Evolutionary conservation across 2,113 vertebrate species (phyloP).

Genomic region (Balaenoptera acutorostrata): DNA sequence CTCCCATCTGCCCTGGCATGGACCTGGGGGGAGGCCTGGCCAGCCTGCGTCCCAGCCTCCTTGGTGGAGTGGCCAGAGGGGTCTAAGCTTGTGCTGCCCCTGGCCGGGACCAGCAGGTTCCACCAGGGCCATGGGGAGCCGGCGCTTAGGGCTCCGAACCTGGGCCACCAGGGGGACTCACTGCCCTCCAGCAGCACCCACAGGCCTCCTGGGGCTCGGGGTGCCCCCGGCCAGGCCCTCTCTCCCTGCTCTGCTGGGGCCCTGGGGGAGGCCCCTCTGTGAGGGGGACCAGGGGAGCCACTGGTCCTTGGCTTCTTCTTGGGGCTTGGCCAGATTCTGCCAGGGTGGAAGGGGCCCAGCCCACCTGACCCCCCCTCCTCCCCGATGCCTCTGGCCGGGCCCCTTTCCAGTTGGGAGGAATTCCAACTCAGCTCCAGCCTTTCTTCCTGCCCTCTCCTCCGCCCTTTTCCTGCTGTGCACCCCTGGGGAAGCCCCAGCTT

Average conservation of each 20-base stretch:
- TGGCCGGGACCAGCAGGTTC: background rate
- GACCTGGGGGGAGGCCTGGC: background rate
- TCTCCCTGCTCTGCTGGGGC: background rate
- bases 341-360: background rate
- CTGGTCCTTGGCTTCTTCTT: background rate
- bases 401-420: slow-evolving; percentile 9
- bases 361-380: background rate
- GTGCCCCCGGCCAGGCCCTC: no score
- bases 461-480: slow-evolving; percentile 54
- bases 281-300: background rate
- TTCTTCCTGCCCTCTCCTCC: slow-evolving; percentile 32
- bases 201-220: background rate
- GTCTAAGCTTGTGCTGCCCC: background rate
- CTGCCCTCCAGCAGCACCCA: background rate
- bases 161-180: background rate
- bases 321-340: background rate
- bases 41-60: background rate
- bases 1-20: background rate
- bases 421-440: background rate
- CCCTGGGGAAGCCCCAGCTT: background rate
- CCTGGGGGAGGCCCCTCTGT: background rate
- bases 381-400: background rate
- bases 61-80: background rate
- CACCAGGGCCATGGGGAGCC: background rate
- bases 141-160: background rate